A percentile compares a stretch with the other conserved stretches of the same genome.
Evolutionary conservation across 2,113 vertebrate species (phyloP).

Genomic region (Chroicocephalus ridibundus): DNA sequence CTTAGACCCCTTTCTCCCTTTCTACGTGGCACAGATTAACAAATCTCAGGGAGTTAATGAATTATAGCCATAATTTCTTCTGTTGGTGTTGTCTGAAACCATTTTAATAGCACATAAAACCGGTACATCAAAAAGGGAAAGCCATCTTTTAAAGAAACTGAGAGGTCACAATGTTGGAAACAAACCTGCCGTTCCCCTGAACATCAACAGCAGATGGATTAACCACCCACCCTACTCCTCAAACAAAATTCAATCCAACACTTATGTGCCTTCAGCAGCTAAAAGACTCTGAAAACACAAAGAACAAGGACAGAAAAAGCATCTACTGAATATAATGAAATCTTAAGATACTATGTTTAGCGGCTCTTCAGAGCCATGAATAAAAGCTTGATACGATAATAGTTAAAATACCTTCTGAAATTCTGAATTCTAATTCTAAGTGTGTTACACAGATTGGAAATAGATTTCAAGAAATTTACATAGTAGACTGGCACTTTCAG

Average conservation of each 20-base stretch:
- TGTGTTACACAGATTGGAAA: neutral
- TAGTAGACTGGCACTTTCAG: neutral
- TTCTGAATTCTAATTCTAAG: neutral
- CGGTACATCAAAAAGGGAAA: neutral
- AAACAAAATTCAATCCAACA: constrained; percentile 18
- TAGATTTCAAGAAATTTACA: neutral
- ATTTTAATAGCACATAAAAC: neutral
- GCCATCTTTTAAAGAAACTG: neutral
- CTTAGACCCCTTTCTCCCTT: neutral
- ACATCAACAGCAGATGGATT: constrained; percentile 72
- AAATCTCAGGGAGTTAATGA: neutral
- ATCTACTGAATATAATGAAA: neutral
- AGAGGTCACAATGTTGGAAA: neutral
- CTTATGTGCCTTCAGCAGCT: constrained; percentile 67
- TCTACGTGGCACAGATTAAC: neutral
- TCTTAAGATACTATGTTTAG: neutral
- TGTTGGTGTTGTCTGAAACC: neutral
- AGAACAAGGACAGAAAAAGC: neutral
- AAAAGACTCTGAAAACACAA: neutral
- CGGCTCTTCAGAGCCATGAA: neutral
- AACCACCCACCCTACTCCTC: neutral
- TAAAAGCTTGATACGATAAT: neutral
- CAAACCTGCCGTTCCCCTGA: neutral
- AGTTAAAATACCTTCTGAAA: neutral
- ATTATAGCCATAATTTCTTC: neutral